These are phyloP conservation scores for Aplysia californica DNA, from an alignment of 1,140 invertebrate genomes.

Conservation along the genomic window DNA sequence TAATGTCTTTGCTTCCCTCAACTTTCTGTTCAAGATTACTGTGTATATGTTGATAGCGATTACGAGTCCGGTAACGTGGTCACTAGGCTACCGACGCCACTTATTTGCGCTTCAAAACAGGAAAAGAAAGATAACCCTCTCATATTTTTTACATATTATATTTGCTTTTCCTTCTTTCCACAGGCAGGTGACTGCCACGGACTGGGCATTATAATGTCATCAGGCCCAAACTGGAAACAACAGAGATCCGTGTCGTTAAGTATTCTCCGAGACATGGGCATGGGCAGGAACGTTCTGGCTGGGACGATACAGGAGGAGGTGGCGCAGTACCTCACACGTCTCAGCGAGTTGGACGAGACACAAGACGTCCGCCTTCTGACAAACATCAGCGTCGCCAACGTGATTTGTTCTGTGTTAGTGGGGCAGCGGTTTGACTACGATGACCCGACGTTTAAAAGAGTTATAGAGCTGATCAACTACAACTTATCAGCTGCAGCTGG, in stretches of 20 bases:
- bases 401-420: slow-evolving; percentile 88
- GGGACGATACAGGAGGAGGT: neutral
- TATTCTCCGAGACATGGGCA: neutral
- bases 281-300: neutral
- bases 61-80: too few relatives aligned
- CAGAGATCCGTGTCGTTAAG: neutral
- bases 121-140: too few relatives aligned
- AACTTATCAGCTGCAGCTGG: neutral
- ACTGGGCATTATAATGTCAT: too few relatives aligned
- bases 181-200: too few relatives aligned
- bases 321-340: neutral
- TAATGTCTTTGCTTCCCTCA: too few relatives aligned
- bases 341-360: neutral
- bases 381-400: slow-evolving; percentile 75
- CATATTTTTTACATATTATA: too few relatives aligned
- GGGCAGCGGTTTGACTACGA: slow-evolving; percentile 73
- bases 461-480: neutral
- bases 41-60: too few relatives aligned
- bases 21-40: too few relatives aligned
- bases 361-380: neutral
- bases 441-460: slow-evolving; percentile 51
- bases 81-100: too few relatives aligned
- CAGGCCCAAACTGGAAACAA: neutral
- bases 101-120: too few relatives aligned
- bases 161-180: too few relatives aligned